phyloP scores from a whole-genome alignment of 2,113 vertebrate genomes.

The Dromas ardeola region DNA sequence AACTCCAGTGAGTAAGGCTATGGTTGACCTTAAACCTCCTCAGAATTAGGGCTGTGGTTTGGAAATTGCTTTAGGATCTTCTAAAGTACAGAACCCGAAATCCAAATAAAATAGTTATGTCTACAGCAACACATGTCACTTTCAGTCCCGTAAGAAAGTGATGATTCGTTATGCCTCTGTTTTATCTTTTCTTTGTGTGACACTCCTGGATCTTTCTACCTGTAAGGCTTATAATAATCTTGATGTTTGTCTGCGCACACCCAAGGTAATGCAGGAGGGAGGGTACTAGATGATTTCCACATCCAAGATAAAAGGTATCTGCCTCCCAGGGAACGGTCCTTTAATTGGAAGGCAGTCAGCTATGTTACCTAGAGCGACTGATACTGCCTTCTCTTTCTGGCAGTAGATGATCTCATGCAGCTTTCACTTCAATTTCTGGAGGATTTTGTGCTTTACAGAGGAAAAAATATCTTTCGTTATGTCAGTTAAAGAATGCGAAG shows the following conservation, averaged over 20 bases:
- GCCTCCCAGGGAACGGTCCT: neutral
- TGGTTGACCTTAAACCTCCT: neutral
- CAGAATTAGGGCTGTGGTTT: neutral
- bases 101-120: neutral
- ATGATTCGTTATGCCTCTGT: neutral
- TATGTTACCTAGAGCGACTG: neutral
- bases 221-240: neutral
- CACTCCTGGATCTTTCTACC: neutral
- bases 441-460: neutral
- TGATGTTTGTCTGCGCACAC: neutral
- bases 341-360: constrained; percentile 29
- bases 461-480: neutral
- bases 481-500: neutral
- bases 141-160: rapidly evolving
- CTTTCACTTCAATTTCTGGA: constrained; percentile 17
- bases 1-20: neutral
- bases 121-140: neutral
- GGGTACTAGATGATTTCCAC: neutral
- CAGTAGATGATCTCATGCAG: neutral
- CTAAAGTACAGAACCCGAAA: neutral
- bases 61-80: neutral
- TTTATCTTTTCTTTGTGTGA: neutral
- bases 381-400: neutral
- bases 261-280: neutral
- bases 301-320: neutral